Base-by-base conservation (phyloP, 1,140 invertebrate genomes). In the Drosophila albomicans region DNA sequence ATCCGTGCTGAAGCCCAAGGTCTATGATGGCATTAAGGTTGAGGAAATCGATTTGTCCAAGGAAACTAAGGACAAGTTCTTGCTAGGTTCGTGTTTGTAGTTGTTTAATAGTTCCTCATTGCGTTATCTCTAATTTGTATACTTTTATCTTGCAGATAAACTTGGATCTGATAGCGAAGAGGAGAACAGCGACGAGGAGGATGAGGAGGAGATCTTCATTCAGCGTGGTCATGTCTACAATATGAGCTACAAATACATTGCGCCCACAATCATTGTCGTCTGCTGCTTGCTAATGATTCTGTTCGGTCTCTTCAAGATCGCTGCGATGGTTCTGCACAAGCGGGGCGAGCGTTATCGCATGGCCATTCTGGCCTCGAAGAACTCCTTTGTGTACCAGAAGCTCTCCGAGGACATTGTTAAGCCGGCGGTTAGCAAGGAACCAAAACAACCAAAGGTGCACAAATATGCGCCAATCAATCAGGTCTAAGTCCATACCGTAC, bases 371-470 rank as follows among this genome's bases (percentile, higher is more conserved):
- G 87, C 89, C 30, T 91, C 89, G 5, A 92, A 93, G 77, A 92
- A 93, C 75, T 91, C 88, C 5, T 91, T 94, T 56, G 94, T 95
- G 30, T 95, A 94, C 88, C 94, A 94, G 79, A 94, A 94, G 79
- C 87, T 95, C 41, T 94, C 93, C 16, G 94, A 94, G 86, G 94
- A 95, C 56, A 93, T 95, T 67, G 92, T 92, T 13, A 92, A 92
- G 68, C 85, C 89, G 15, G 54, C 61, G 15, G 58, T 57, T 20
- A 68, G 51, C 74, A 92, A 92, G 79, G 93, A 94, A 16, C 93
- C 94, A n/a, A 93, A 93, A 63, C 94, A 94, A 41, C 94, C 94
- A 54, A 94, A 94, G 77, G 92, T 94, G 58, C 94, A 93, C 92
- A 93, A 94, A 91, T 94, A 94, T 78, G 92, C 92, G 64, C 94